phyloP scores from a whole-genome alignment of 92 coral and sea anemone species.

The Epizoanthus illoricatus region DNA sequence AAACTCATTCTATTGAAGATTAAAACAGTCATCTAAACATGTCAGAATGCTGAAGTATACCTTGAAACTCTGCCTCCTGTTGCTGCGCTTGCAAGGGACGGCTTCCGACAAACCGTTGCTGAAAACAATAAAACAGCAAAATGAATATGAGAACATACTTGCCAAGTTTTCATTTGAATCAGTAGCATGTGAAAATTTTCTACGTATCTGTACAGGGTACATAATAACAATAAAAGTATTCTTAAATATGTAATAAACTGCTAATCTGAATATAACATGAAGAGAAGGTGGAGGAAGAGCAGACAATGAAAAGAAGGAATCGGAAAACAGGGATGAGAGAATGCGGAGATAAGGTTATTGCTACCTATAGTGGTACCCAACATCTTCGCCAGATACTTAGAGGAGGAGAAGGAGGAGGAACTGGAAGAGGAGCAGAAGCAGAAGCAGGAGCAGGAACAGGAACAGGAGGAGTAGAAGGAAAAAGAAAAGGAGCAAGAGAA shows the following conservation, averaged over 20 bases:
- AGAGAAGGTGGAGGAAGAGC: not conserved
- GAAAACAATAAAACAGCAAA: too few species aligned
- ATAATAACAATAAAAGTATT: too few species aligned
- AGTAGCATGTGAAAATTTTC: too few species aligned
- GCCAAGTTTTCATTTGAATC: too few species aligned
- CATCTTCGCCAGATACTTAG: too few species aligned
- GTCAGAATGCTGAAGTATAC: not conserved
- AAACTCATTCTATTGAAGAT: too few species aligned
- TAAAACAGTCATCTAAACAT: not conserved
- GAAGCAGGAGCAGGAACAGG: not conserved
- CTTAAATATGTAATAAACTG: too few species aligned
- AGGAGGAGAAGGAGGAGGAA: not conserved
- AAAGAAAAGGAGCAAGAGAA: not conserved
- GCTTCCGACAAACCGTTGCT: not conserved
- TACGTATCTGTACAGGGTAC: too few species aligned
- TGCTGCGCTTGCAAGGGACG: not conserved
- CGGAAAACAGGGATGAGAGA: not conserved
- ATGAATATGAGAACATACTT: too few species aligned
- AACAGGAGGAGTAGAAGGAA: not conserved
- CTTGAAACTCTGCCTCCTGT: not conserved
- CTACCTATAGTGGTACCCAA: too few species aligned
- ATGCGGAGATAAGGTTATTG: not conserved
- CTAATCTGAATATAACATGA: not conserved
- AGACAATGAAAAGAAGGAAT: not conserved
- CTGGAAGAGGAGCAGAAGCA: not conserved